These are phyloP conservation scores for Gymnopithys bicolor DNA, from an alignment of 2,797 vertebrate species.

Conservation along the genomic window DNA sequence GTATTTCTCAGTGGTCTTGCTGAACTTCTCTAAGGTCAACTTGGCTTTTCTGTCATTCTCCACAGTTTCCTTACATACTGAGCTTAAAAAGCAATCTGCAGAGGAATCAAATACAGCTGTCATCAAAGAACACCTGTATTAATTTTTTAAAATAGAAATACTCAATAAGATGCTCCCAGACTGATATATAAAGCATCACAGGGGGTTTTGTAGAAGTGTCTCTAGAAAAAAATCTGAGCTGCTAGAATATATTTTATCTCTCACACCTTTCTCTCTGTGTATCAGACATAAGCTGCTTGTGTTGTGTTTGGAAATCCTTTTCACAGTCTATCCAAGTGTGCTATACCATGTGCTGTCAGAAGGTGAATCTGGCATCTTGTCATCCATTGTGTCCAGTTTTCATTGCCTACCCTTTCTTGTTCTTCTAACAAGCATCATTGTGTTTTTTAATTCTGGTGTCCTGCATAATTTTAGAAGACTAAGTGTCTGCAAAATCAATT, in stretches of 20 bases:
- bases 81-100: neutral
- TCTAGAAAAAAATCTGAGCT: neutral
- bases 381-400: neutral
- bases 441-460: neutral
- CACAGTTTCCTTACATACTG: neutral
- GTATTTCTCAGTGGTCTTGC: neutral
- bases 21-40: neutral
- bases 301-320: neutral
- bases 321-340: neutral
- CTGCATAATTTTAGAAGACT: neutral
- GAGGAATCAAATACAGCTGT: neutral
- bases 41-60: neutral
- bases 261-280: neutral
- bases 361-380: neutral
- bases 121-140: neutral
- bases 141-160: neutral
- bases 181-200: neutral
- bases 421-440: neutral
- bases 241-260: neutral
- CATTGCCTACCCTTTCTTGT: neutral
- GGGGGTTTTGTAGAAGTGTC: neutral
- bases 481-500: neutral
- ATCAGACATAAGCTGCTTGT: neutral
- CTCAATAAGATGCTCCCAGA: neutral
- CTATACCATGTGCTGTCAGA: neutral